Percentiles rank a stretch among this genome's conserved stretches.
Evolutionary conservation across 2,797 vertebrate species (phyloP).

Genomic region (Enteromius mattozi): DNA sequence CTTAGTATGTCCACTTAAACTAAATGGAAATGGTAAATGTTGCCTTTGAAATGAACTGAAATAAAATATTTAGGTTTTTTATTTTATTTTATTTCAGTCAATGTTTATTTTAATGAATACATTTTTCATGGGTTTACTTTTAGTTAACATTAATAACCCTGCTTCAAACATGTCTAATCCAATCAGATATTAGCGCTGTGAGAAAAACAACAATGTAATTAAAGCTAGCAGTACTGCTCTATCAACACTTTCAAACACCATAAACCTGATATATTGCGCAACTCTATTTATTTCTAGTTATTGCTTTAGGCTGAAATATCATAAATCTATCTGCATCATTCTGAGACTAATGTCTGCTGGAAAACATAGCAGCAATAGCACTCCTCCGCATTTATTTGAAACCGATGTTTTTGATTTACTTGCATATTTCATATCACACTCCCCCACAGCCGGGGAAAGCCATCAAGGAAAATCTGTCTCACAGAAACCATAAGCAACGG

Average conservation of each 20-base stretch:
- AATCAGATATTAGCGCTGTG: neutral
- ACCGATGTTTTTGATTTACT: neutral
- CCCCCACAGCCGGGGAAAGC: neutral
- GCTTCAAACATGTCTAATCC: neutral
- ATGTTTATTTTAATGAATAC: neutral
- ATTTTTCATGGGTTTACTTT: neutral
- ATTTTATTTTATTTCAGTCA: neutral
- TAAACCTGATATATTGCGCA: neutral
- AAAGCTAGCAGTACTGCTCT: neutral
- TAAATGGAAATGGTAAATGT: too few species aligned
- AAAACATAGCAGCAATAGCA: neutral
- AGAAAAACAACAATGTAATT: neutral
- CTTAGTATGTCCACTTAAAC: neutral
- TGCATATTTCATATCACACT: neutral
- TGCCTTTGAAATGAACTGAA: neutral
- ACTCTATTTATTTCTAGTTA: too few species aligned
- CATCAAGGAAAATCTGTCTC: neutral
- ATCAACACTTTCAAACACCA: neutral
- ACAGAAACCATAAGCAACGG: neutral
- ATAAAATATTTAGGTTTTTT: neutral
- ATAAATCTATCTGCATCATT: neutral
- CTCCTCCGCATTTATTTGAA: neutral
- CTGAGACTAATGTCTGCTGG: neutral
- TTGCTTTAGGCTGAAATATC: neutral
- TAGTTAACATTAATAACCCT: neutral